These are phyloP conservation scores for Chiloscyllium plagiosum DNA, from an alignment of 2,113 vertebrate species.

Conservation along the genomic window DNA sequence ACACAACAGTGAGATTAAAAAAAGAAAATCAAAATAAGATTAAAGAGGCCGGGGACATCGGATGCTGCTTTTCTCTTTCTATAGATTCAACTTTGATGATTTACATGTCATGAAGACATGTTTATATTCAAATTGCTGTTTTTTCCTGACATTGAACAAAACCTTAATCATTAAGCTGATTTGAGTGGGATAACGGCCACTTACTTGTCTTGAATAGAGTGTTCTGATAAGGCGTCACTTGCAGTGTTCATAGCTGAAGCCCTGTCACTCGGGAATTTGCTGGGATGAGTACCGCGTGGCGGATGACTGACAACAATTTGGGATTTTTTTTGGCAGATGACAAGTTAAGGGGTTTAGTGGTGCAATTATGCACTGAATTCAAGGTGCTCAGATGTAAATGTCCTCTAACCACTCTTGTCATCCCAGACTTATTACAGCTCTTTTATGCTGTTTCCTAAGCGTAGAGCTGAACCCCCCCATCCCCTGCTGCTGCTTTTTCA, in stretches of 20 bases:
- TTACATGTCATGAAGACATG: constrained; percentile 34
- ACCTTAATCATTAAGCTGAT: constrained; percentile 27
- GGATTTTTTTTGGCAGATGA: constrained; percentile 65
- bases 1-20: not conserved
- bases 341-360: constrained; percentile 82
- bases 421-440: constrained; percentile 71
- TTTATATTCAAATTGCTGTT: constrained; percentile 35
- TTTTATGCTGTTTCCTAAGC: constrained; percentile 50
- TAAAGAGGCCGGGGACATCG: not conserved
- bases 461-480: not conserved
- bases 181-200: constrained; percentile 17
- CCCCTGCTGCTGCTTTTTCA: not conserved
- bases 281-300: constrained; percentile 75
- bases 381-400: constrained; percentile 81
- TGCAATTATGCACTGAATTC: constrained; percentile 81
- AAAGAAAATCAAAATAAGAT: constrained; percentile 23
- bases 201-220: constrained; percentile 13
- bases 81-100: not conserved
- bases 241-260: constrained; percentile 45
- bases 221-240: constrained; percentile 25
- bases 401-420: constrained; percentile 66
- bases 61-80: not conserved
- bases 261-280: constrained; percentile 78
- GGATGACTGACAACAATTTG: constrained; percentile 82
- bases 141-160: constrained; percentile 22